These are phyloP conservation scores for Sprattus sprattus DNA, from an alignment of 2,113 vertebrate genomes.

Conservation along the genomic window DNA sequence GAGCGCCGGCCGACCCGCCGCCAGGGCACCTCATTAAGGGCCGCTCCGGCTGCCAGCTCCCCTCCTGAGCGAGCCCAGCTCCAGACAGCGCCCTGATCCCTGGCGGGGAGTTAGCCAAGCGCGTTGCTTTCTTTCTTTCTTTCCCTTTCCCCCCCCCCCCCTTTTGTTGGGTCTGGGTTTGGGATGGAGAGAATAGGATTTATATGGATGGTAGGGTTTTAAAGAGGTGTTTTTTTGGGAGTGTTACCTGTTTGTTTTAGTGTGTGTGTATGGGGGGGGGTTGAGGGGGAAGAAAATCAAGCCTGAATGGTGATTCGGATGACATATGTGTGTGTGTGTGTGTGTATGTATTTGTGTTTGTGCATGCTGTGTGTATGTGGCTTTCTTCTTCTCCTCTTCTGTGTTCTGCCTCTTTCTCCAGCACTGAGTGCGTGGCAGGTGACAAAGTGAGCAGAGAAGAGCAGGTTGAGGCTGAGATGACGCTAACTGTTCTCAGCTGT, in stretches of 20 bases:
- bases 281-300: neutral
- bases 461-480: neutral
- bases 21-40: conserved; percentile 14
- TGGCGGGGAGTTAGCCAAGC: conserved; percentile 3
- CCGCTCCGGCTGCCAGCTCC: neutral
- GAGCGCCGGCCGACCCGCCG: neutral
- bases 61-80: neutral
- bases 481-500: neutral
- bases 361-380: neutral
- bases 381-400: neutral
- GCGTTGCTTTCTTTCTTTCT: neutral
- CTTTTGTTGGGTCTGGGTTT: neutral
- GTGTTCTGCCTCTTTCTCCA: neutral
- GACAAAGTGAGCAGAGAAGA: neutral
- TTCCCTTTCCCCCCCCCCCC: neutral
- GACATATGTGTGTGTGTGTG: neutral
- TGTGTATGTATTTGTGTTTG: neutral
- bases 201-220: neutral
- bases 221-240: neutral
- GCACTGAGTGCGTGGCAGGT: neutral
- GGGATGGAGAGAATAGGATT: neutral
- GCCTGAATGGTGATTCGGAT: neutral
- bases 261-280: neutral
- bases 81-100: conserved; percentile 3
- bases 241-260: neutral